Base-by-base conservation (phyloP, 1,140 invertebrate genomes). In the Dreissena polymorpha region DNA sequence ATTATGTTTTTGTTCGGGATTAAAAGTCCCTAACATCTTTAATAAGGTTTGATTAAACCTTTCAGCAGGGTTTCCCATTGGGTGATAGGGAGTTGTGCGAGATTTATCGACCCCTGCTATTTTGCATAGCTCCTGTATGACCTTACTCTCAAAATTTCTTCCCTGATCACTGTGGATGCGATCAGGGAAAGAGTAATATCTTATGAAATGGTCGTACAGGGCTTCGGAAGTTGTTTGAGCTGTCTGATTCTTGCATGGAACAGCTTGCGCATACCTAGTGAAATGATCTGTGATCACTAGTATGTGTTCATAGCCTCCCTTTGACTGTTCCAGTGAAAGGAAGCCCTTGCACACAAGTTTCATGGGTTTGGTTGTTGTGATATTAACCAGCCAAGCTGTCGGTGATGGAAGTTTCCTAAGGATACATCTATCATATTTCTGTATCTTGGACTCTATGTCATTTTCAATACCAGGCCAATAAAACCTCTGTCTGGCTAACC, bases 271-370 rank as follows among this genome's bases (percentile, higher is more conserved):
- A 72, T 70, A 80, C 27, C 53, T 27, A 13, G 82, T 86, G 55
- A 86, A 86, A 64, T 84, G 82, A 53, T 86, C 70, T 27, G 85
- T 86, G 8, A 80, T 75, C 23, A 80, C 82, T 25, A 84, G 55
- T 23, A 83, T 78, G 27, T 85, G 29, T 49, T 79, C 65, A n/a
- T n/a, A 55, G 75, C 23, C 82, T 72, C 25, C 77, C 76, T 10
- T 81, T 85, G 25, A 27, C 67, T 18, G 14, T 57, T 27, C 80
- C 64, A 18, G 84, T 16, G 53, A 25, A n/a, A 83, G 55, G 27
- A 75, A 75, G 39, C 74, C 64, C 23, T 68, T 75, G 23, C 63
- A 68, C 14, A 79, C 77, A 13, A 76, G 10, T 71, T 68, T 53
- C 55, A 71, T 77, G 13, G 64, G 64, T 51, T 39, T n/a, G 13